These are phyloP conservation scores for Eumerus sabulonum DNA, from an alignment of 2,888 invertebrate species.

Conservation along the genomic window DNA sequence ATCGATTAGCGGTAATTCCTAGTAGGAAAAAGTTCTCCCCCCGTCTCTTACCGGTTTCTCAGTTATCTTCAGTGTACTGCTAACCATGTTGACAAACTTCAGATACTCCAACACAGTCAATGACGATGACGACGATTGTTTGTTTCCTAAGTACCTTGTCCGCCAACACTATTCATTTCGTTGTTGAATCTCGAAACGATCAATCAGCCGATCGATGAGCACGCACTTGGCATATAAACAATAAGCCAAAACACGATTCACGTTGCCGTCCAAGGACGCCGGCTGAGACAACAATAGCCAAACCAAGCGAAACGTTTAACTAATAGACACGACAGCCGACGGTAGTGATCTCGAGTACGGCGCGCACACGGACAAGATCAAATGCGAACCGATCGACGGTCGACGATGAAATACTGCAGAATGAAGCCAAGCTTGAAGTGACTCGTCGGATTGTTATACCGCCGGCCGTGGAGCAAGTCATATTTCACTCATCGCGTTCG, in stretches of 20 bases:
- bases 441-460: conserved; percentile 9
- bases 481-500: conserved; percentile 42
- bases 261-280: conserved; percentile 37
- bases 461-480: not conserved
- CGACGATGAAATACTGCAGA: conserved; percentile 30
- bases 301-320: conserved; percentile 1
- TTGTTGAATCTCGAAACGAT: conserved; percentile 35
- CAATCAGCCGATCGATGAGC: conserved; percentile 25
- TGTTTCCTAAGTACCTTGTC: not conserved
- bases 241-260: not conserved
- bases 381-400: conserved; percentile 23
- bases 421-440: conserved; percentile 21
- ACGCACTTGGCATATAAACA: conserved; percentile 30
- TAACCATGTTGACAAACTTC: conserved; percentile 70
- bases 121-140: conserved; percentile 5
- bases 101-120: too few relatives aligned
- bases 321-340: too few relatives aligned
- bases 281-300: not conserved
- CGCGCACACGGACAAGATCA: not conserved
- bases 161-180: conserved; percentile 45
- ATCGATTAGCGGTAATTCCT: conserved; percentile 44
- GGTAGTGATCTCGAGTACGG: too few relatives aligned
- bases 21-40: conserved; percentile 22
- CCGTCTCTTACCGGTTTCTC: conserved; percentile 71
- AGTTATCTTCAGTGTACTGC: conserved; percentile 72